Conservation (phyloP, 2,888 invertebrate genomes). For the Microdon myrmicae region DNA sequence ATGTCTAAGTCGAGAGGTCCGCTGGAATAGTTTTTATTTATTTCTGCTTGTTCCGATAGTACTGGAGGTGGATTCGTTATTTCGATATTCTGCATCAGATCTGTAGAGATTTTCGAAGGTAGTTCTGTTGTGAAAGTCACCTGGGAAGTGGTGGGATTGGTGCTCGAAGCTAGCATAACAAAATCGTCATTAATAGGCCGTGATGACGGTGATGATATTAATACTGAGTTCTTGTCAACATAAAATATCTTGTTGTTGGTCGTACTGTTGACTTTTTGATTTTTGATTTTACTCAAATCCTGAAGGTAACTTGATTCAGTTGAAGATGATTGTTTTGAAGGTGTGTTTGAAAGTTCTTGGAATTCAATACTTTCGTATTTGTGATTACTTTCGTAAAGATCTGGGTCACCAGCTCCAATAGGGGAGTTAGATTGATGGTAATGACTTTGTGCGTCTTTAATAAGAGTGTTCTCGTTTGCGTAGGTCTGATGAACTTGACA, state of each 20-base stretch:
- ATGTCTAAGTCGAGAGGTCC: slow-evolving; percentile 53
- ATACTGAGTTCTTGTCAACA: slow-evolving; percentile 60
- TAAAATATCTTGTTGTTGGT: slow-evolving; percentile 53
- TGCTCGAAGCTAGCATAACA: slow-evolving; percentile 61
- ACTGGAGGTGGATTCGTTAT: slow-evolving; percentile 44
- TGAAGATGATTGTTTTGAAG: slow-evolving; percentile 18
- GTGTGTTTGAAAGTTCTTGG: slow-evolving; percentile 50
- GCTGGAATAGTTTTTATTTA: slow-evolving; percentile 24
- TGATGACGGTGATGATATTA: slow-evolving; percentile 61
- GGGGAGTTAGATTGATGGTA: slow-evolving; percentile 54
- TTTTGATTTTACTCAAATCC: slow-evolving; percentile 20
- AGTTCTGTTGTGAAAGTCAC: slow-evolving; percentile 61
- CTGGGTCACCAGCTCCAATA: slow-evolving; percentile 23
- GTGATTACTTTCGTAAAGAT: slow-evolving; percentile 47
- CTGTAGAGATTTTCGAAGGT: slow-evolving; percentile 61
- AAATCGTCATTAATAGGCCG: slow-evolving; percentile 61
- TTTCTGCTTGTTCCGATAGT: slow-evolving; percentile 21
- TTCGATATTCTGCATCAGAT: slow-evolving; percentile 52
- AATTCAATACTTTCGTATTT: slow-evolving; percentile 58
- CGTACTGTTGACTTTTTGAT: slow-evolving; percentile 20
- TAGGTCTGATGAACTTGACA: slow-evolving; percentile 77
- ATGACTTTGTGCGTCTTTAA: slow-evolving; percentile 60
- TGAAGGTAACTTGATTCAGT: slow-evolving; percentile 29
- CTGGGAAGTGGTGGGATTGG: slow-evolving; percentile 49
- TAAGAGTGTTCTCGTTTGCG: slow-evolving; percentile 63